Evolutionary conservation across 2,113 vertebrate species (phyloP), one percentile per base, ranked within the genome.

Genomic region (Macroglossus sobrinus): DNA sequence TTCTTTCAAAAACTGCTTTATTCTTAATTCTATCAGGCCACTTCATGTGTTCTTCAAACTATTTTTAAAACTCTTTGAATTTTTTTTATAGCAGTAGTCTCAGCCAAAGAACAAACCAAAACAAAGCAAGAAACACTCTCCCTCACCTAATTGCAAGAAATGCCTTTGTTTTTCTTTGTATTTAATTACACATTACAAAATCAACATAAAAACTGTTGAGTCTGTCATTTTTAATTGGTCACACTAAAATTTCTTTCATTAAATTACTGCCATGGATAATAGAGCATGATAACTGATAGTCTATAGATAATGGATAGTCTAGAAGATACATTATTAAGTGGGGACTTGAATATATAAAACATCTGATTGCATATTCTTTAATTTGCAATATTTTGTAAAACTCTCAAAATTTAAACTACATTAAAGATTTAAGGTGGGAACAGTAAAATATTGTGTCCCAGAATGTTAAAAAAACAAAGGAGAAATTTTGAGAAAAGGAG

Each of bases 171-270:
- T 97, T 55, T 89, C 63, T 93, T 86, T 59, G 22, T 84, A 22
- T 75, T 94, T 94, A 35, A 90, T 79, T 90, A 43, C 19, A 88
- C 10, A 22, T 87, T 85, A 82, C 78, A 79, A 64, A 92, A 22
- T 90, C 38, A 82, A 59, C 30, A 53, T 55, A 74, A 78, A 71
- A 69, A 82, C 68, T 40, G 28, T 69, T 87, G n/a, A 78, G 33
- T 93, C 13, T 93, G 7, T 86, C 40, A 47, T 79, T 86, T 61
- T 86, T 16, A 86, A 81, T 50, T 76, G 45, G 71, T 16, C 57
- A 24, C 15, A 43, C 24, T 55, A 26, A 15, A 4, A 91, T 59
- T 86, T 78, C 30, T 35, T 72, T 61, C 35, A 43, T 88, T 95
- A 87, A 87, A 69, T 66, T 89, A 89, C 14, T 66, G 28, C 79